Evolutionary conservation across 2,113 vertebrate species (phyloP).

Genomic region (Mus pahari): DNA sequence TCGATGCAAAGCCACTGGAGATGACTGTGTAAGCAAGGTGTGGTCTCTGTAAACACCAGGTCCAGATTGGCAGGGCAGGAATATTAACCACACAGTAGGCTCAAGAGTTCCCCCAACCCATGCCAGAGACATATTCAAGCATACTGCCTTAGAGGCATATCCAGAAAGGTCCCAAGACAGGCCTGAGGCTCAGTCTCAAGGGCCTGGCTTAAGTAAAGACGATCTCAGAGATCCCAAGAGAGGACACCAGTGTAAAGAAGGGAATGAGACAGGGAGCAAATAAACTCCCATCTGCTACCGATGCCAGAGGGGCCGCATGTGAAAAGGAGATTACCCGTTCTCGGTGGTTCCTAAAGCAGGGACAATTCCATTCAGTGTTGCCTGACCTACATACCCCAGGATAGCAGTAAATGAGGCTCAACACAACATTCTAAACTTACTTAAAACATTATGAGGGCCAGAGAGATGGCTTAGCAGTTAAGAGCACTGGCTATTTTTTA

Average conservation of each 20-base stretch:
- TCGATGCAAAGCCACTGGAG: neutral
- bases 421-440: neutral
- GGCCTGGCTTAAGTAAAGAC: neutral
- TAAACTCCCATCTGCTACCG: neutral
- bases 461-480: neutral
- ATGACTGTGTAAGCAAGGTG: neutral
- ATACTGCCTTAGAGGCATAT: neutral
- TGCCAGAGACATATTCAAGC: neutral
- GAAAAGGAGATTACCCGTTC: slow-evolving; percentile 29
- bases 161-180: neutral
- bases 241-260: neutral
- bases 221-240: neutral
- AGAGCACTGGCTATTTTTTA: neutral
- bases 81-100: neutral
- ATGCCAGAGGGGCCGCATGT: slow-evolving; percentile 28
- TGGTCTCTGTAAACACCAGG: neutral
- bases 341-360: neutral
- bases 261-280: neutral
- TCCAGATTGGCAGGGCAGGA: neutral
- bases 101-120: neutral
- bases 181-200: neutral
- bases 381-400: neutral
- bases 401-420: neutral
- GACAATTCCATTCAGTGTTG: neutral
- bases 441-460: neutral